These are phyloP conservation scores for Callionymus lyra DNA, from an alignment of 2,113 vertebrate species.

Conservation along the genomic window DNA sequence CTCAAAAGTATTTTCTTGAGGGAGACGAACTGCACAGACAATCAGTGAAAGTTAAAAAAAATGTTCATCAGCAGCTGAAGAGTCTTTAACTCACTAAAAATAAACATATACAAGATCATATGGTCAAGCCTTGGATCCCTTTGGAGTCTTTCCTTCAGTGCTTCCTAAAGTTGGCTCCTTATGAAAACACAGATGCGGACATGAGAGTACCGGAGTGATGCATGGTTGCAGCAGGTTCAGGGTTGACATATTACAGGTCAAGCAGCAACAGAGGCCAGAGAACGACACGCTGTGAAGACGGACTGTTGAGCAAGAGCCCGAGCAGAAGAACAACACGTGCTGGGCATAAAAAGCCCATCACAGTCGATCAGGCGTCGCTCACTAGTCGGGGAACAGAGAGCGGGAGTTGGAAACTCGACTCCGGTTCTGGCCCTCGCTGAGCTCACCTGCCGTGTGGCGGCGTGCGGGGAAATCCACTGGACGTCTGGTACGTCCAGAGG, in stretches of 20 bases:
- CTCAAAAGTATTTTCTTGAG: too few species aligned
- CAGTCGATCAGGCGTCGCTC: slow-evolving; percentile 61
- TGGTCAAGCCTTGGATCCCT: too few species aligned
- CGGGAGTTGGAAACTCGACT: slow-evolving; percentile 54
- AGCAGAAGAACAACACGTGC: slow-evolving; percentile 58
- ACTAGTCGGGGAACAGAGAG: slow-evolving; percentile 42
- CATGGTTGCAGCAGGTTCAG: slow-evolving; percentile 17
- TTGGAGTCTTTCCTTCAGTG: too few species aligned
- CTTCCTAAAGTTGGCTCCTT: background rate
- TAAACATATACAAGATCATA: too few species aligned
- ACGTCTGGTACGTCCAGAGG: slow-evolving; percentile 67
- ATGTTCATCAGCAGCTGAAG: too few species aligned
- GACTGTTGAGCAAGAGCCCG: slow-evolving; percentile 30
- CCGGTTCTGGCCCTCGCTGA: slow-evolving; percentile 44
- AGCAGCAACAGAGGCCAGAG: slow-evolving; percentile 26
- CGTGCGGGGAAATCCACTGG: slow-evolving; percentile 45
- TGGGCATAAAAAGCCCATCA: slow-evolving; percentile 59
- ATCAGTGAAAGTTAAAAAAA: too few species aligned
- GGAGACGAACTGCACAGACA: too few species aligned
- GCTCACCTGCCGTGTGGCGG: slow-evolving; percentile 49
- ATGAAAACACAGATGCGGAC: slow-evolving; percentile 27
- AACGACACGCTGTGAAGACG: slow-evolving; percentile 47
- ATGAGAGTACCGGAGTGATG: slow-evolving; percentile 19
- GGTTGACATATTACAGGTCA: slow-evolving; percentile 29
- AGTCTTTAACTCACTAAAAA: too few species aligned